A percentile compares a stretch with the other conserved stretches of the same genome.
Conservation (phyloP, 2,113 vertebrate species). For the Anthoscopus minutus region DNA sequence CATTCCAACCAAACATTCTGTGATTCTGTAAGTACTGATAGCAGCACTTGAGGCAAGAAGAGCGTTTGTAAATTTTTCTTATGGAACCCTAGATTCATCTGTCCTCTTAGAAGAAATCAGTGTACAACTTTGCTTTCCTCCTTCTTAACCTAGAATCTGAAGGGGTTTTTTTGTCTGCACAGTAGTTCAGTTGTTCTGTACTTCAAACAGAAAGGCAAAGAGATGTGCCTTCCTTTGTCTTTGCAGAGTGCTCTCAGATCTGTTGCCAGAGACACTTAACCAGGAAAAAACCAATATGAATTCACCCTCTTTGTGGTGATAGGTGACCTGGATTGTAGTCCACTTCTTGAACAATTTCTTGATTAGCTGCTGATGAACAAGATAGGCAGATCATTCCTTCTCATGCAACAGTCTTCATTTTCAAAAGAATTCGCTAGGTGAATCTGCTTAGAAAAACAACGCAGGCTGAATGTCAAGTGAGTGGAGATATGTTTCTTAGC, state of each 20-base stretch:
- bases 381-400: background rate
- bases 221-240: background rate
- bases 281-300: background rate
- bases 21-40: background rate
- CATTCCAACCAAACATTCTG: background rate
- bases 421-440: background rate
- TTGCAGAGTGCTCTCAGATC: background rate
- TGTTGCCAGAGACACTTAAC: background rate
- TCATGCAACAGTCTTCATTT: background rate
- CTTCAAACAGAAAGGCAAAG: background rate
- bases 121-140: background rate
- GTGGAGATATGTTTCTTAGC: background rate
- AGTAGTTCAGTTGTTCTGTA: background rate
- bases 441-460: background rate
- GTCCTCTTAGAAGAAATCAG: background rate
- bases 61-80: background rate
- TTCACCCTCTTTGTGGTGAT: background rate
- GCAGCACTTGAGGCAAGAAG: background rate
- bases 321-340: background rate
- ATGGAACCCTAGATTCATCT: background rate
- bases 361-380: background rate
- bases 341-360: background rate
- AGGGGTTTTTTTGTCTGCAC: rapidly evolving
- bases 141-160: background rate
- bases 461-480: background rate